Percentiles rank a stretch among this genome's conserved stretches.
Conservation (phyloP, 2,797 vertebrate genomes). For the Ceyx erithaca region DNA sequence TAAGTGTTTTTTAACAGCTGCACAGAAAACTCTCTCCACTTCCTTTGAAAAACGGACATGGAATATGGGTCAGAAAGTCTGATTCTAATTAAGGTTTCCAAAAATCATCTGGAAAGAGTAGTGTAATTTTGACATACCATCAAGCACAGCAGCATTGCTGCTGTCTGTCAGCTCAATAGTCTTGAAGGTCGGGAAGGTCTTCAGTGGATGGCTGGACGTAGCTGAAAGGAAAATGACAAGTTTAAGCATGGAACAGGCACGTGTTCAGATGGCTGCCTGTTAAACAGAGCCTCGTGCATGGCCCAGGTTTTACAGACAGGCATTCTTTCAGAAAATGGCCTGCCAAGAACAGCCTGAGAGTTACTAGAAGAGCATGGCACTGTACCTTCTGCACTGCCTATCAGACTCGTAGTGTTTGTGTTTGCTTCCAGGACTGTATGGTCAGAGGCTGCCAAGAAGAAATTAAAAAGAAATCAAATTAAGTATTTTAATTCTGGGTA, state of each 20-base stretch:
- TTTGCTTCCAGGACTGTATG: neutral
- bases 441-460: conserved; percentile 47
- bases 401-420: neutral
- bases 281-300: neutral
- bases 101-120: neutral
- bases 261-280: neutral
- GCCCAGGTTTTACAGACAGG: neutral
- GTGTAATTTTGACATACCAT: conserved; percentile 75
- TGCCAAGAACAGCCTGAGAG: conserved; percentile 33
- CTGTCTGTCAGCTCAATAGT: conserved; percentile 77
- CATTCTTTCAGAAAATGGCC: neutral
- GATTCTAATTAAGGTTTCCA: neutral
- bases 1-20: conserved; percentile 22
- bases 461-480: neutral
- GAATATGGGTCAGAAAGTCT: neutral
- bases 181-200: conserved; percentile 79
- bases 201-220: conserved; percentile 45
- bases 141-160: neutral
- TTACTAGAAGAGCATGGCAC: neutral
- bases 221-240: conserved; percentile 31
- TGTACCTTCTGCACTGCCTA: conserved; percentile 67
- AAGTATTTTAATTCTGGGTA: neutral
- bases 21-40: neutral
- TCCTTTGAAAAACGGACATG: neutral
- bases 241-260: neutral